Evolutionary conservation across 2,113 vertebrate species (phyloP), one percentile per base, ranked within the genome.

Genomic region (Thomomys bottae): DNA sequence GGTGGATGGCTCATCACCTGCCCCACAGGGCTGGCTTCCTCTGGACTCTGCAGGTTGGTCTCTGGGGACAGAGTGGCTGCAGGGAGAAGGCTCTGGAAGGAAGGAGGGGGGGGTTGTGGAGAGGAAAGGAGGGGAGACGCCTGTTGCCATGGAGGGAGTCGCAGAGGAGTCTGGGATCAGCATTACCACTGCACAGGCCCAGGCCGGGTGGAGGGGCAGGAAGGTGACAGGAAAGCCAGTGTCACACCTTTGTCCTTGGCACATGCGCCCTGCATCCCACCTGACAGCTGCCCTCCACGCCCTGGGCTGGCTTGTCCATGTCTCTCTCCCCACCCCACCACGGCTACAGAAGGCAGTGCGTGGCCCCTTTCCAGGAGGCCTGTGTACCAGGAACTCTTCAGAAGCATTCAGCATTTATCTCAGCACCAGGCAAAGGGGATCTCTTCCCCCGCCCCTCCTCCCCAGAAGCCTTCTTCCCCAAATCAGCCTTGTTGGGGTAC

Each of bases 101-200:
- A 95, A 94, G 84, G 67, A 90, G 77, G 70, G 92, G 70, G 92
- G 91, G 76, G 76, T 61, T 64, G 88, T 10, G 40, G 38, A 61
- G 85, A 86, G 93, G 93, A 93, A 94, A 88, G 64, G 67, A 0
- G 66, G 57, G 17, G 15, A 15, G 18, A 14, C 9, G 72, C 61
- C 93, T 54, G 93, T 89, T 96, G 86, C 93, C 72, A 96, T 96
- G 96, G 96, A 95, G 92, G 90, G 75, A 84, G 84, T 40, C 91
- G 95, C 95, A 95, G 94, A 82, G 94, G 26, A 82, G 94, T 96
- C 87, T 96, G 96, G 96, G 95, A 96, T 45, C 87, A 83, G 49
- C 63, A 64, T 81, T 72, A 28, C 84, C 71, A 18, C 82, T 81
- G 92, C 90, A 85, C 90, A 87, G 72, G 59, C 82, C 67, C n/a